These are phyloP conservation scores for Eulemur coronatus DNA, from an alignment of 2,797 vertebrate species.

Conservation along the genomic window DNA sequence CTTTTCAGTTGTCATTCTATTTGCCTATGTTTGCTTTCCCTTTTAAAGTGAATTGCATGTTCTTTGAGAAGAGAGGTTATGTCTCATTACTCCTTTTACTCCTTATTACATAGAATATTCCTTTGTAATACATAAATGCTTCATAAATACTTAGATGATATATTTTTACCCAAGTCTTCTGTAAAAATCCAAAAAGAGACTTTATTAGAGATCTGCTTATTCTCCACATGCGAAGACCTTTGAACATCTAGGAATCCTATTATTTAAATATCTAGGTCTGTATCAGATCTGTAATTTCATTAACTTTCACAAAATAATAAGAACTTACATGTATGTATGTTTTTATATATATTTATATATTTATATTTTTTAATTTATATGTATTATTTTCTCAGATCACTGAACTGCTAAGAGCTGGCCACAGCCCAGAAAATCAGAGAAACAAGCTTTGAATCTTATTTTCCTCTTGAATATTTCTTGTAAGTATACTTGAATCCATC, in stretches of 20 bases:
- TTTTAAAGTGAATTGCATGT: not conserved
- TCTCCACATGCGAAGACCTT: not conserved
- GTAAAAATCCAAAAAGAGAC: not conserved
- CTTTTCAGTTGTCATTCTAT: not conserved
- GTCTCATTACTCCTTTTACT: not conserved
- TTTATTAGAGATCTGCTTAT: not conserved
- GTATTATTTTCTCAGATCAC: not conserved
- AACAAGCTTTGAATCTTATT: constrained; percentile 52
- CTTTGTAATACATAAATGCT: not conserved
- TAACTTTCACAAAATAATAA: constrained; percentile 26
- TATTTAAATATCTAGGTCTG: not conserved
- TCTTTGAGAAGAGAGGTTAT: not conserved
- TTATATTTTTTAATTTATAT: too few relatives aligned
- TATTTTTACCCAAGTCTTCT: not conserved
- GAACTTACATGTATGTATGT: not conserved
- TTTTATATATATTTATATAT: not conserved
- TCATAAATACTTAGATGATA: not conserved
- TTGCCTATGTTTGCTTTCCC: not conserved
- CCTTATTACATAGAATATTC: not conserved
- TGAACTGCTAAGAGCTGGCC: not conserved
- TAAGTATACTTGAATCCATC: constrained; percentile 17
- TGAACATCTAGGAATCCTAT: not conserved
- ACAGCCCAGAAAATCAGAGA: constrained; percentile 43
- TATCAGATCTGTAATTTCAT: not conserved
- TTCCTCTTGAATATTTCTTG: constrained; percentile 43